These are phyloP conservation scores for Oreotrochilus melanogaster DNA, from an alignment of 2,113 vertebrate genomes.

Conservation along the genomic window DNA sequence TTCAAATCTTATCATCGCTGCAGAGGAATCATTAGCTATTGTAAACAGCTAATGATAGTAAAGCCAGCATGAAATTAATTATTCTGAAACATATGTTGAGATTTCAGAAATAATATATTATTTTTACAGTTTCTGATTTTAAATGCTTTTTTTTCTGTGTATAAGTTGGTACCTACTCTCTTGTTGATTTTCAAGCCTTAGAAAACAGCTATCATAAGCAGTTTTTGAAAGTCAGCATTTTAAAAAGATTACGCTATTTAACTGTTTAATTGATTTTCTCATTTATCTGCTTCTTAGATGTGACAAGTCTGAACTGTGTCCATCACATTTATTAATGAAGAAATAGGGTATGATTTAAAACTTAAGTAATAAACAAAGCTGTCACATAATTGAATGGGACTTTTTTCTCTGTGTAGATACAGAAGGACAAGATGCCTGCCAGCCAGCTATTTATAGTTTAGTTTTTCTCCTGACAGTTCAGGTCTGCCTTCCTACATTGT, in stretches of 20 bases:
- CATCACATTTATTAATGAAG: neutral
- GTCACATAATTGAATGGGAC: neutral
- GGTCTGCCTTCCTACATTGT: neutral
- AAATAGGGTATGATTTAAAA: neutral
- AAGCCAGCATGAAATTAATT: conserved; percentile 42
- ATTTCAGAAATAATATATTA: conserved; percentile 13
- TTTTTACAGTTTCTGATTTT: neutral
- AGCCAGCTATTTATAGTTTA: neutral
- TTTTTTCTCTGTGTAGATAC: neutral
- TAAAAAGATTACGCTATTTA: neutral
- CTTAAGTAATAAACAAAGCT: neutral
- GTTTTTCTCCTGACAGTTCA: neutral
- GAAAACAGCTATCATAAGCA: neutral
- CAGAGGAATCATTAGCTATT: conserved; percentile 21
- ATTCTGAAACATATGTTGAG: conserved; percentile 27
- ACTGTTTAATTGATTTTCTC: neutral
- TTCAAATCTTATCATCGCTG: conserved; percentile 22
- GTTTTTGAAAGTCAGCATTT: neutral
- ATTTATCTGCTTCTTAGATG: neutral
- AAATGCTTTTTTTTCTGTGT: neutral
- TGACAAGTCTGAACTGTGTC: neutral
- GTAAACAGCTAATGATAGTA: conserved; percentile 55
- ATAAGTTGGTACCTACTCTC: neutral
- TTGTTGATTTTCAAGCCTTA: neutral
- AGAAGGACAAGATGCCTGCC: neutral